Conservation (phyloP, 64 coral and sea anemone species). For the Cladopsammia gracilis region DNA sequence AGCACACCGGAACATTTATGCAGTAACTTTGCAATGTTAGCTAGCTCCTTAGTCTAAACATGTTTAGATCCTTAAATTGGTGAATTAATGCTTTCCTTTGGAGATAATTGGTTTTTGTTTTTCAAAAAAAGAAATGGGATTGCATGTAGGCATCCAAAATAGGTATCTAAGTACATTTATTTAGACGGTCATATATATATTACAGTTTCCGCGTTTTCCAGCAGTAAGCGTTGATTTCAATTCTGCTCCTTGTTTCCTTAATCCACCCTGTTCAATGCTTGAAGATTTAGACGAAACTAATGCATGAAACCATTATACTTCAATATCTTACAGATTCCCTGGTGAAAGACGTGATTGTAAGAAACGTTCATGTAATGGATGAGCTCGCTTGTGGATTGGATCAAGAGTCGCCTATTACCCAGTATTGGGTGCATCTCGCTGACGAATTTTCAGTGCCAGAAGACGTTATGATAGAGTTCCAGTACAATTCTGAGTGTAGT, state of each 20-base stretch:
- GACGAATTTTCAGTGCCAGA: slow-evolving; percentile 31
- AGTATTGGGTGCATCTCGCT: slow-evolving; percentile 51
- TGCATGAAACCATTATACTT: not conserved
- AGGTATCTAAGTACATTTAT: no score
- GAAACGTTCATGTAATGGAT: not conserved
- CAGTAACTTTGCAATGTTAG: no score
- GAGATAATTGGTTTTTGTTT: no score
- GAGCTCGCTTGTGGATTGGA: slow-evolving; percentile 35
- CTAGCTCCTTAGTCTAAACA: no score
- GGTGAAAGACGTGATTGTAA: not conserved
- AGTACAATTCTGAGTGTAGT: not conserved
- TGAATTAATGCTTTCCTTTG: no score
- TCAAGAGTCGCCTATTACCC: not conserved
- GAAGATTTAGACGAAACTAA: not conserved
- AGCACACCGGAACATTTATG: no score
- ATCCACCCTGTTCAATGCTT: not conserved
- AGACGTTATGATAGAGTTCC: not conserved
- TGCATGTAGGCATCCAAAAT: no score
- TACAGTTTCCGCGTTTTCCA: no score
- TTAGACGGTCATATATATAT: no score
- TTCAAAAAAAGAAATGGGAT: no score
- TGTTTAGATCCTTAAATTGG: no score
- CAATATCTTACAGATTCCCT: slow-evolving; percentile 15
- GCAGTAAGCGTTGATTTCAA: no score
- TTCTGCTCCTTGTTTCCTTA: not conserved